Base-by-base conservation (phyloP, 2,888 invertebrate genomes). In the Machimus rusticus region DNA sequence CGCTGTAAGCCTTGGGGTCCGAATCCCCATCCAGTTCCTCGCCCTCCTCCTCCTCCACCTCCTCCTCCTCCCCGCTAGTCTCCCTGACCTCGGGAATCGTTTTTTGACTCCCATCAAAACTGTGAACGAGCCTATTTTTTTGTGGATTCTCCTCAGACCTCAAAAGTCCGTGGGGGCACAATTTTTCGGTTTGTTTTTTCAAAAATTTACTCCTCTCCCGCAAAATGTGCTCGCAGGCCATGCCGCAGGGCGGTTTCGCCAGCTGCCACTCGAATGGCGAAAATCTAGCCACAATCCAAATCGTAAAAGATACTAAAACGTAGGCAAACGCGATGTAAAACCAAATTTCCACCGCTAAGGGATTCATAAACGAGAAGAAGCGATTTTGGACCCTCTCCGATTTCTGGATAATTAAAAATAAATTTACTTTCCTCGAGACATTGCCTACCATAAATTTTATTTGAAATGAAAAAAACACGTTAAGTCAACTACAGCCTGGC, bases 231-330 rank as follows among this genome's bases (percentile, higher is more conserved):
- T 87, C 81, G 19, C 81, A 87, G 16, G 66, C 81, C 87, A 74
- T 81, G 0, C 55, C 6, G 90, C 95, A 95, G 16, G 94, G 93
- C 85, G 93, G 93, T 57, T 93, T 93, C 1, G 94, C 94, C 90
- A 94, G 94, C 90, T 95, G 95, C 96, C 96, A 96, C 93, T 98
- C 97, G 91, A 95, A 95, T 12, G 98, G 97, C 37, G 96, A 96
- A 92, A 98, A 96, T 89, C 96, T 94, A 76, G 97, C 97, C 89
- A 97, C 95, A 90, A 97, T 95, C 95, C 97, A 98, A 90, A 98
- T 95, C 74, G 96, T 95, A 90, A 96, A 92, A 57, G 96, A 96
- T 89, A 97, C 97, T 90, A 97, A 94, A 88, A 97, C 93, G 93
- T 97, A 98, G 88, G 97, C 97, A 87, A 95, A 95, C 88, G 28